Conservation (phyloP, 2,113 vertebrate genomes). For the Malurus melanocephalus region DNA sequence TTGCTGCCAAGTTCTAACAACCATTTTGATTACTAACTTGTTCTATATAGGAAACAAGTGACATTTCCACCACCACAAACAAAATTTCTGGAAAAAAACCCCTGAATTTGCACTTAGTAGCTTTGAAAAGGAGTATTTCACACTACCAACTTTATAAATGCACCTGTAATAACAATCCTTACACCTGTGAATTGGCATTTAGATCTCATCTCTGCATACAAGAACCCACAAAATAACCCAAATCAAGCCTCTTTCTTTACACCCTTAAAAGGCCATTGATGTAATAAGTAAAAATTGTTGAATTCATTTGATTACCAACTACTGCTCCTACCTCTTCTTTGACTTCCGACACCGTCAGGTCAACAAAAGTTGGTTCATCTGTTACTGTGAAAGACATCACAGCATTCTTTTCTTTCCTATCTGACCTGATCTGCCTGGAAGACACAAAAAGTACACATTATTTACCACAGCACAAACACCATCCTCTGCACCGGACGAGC, state of each 20-base stretch:
- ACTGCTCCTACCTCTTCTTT: constrained; percentile 86
- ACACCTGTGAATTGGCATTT: background rate
- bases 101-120: background rate
- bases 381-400: constrained; percentile 93
- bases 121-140: background rate
- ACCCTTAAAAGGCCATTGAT: background rate
- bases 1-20: background rate
- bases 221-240: background rate
- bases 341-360: constrained; percentile 84
- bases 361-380: constrained; percentile 87
- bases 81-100: background rate
- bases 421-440: constrained; percentile 91
- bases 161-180: background rate
- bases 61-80: rapidly evolving
- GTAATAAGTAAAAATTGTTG: background rate
- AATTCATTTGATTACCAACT: background rate
- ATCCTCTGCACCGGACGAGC: background rate
- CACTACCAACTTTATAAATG: background rate
- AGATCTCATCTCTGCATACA: background rate
- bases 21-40: background rate
- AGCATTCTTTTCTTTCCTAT: constrained; percentile 90
- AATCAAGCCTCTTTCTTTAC: background rate
- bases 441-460: constrained; percentile 19
- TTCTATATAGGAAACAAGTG: background rate
- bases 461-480: background rate